phyloP scores from a whole-genome alignment of 1,140 invertebrate genomes.

The Aphelenchoides besseyi region DNA sequence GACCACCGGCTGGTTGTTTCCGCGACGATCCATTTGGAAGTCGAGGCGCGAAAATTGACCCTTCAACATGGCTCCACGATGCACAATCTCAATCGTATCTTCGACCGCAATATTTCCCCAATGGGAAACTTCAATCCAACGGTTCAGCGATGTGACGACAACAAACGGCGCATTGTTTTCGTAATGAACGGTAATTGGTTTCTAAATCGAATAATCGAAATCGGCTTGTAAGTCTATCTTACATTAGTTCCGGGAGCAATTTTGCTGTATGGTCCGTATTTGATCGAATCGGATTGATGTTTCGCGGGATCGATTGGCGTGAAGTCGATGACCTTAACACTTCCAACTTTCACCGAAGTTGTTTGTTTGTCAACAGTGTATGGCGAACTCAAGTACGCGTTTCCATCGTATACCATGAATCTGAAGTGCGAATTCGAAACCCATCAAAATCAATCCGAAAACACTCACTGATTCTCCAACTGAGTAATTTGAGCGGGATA shows the following conservation, averaged over 20 bases:
- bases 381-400: slow-evolving; percentile 38
- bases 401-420: slow-evolving; percentile 52
- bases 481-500: slow-evolving; percentile 53
- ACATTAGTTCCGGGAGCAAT: slow-evolving; percentile 36
- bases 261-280: slow-evolving; percentile 58
- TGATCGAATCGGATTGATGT: slow-evolving; percentile 43
- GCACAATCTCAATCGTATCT: slow-evolving; percentile 83
- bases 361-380: slow-evolving; percentile 50
- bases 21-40: slow-evolving; percentile 57
- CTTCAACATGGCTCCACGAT: slow-evolving; percentile 80
- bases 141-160: slow-evolving; percentile 78
- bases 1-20: slow-evolving; percentile 48
- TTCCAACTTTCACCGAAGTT: slow-evolving; percentile 42
- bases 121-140: slow-evolving; percentile 90
- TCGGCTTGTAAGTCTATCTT: background rate
- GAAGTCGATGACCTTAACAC: slow-evolving; percentile 48
- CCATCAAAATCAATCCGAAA: too few species aligned
- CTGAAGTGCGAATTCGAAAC: too few species aligned
- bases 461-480: slow-evolving; percentile 54
- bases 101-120: slow-evolving; percentile 99
- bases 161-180: slow-evolving; percentile 95
- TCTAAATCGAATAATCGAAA: slow-evolving; percentile 45
- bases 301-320: slow-evolving; percentile 47
- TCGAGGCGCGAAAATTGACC: slow-evolving; percentile 59
- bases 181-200: slow-evolving; percentile 73